These are phyloP conservation scores for Nysson spinosus DNA, from an alignment of 2,888 invertebrate species.

Conservation along the genomic window DNA sequence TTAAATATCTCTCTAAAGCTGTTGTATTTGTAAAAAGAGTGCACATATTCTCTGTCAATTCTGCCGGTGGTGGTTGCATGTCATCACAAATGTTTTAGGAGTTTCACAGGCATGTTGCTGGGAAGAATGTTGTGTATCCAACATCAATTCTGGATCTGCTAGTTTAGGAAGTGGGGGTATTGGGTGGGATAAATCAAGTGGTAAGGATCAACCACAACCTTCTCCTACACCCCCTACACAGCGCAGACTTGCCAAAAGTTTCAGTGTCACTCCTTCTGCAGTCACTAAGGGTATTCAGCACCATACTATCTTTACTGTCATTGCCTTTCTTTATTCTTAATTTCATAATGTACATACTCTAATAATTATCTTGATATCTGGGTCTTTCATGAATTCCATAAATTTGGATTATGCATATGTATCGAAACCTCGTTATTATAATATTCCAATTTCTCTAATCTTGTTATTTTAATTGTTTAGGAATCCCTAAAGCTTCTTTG, in stretches of 20 bases:
- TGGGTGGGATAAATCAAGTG: conserved; percentile 68
- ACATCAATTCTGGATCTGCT: conserved; percentile 63
- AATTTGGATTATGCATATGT: too few relatives aligned
- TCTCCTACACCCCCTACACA: conserved; percentile 91
- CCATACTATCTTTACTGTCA: conserved; percentile 17
- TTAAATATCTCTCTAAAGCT: neutral
- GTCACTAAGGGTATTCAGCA: conserved; percentile 80
- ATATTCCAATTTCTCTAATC: conserved; percentile 2
- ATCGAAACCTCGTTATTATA: neutral
- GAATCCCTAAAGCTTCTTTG: conserved; percentile 88
- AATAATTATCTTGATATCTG: conserved; percentile 1
- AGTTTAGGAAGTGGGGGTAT: conserved; percentile 68
- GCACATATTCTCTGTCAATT: conserved; percentile 31
- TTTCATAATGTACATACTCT: conserved; percentile 23
- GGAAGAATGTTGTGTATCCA: conserved; percentile 75
- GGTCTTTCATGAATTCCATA: conserved; percentile 1
- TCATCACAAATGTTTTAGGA: conserved; percentile 69
- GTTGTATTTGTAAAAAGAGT: conserved; percentile 16
- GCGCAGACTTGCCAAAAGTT: conserved; percentile 93
- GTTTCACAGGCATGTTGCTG: conserved; percentile 76
- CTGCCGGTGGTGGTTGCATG: conserved; percentile 69
- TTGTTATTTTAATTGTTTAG: conserved; percentile 75
- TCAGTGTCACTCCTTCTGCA: conserved; percentile 90
- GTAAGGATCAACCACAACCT: conserved; percentile 79
- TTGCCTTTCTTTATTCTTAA: conserved; percentile 7